Conservation (phyloP, 2,113 vertebrate species). For the Oryzias curvinotus region DNA sequence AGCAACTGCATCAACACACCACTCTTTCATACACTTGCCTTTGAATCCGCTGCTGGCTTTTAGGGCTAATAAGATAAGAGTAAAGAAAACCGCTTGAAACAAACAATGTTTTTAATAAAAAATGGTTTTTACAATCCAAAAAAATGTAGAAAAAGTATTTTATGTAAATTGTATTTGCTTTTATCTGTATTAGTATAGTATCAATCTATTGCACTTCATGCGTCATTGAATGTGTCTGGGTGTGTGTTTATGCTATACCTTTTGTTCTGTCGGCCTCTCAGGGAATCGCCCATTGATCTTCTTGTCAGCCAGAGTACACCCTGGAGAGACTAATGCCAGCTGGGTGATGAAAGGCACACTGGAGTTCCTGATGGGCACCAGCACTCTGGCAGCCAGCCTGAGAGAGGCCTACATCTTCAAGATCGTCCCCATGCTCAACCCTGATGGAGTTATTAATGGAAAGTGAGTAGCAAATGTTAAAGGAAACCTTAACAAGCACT, state of each 20-base stretch:
- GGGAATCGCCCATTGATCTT: slow-evolving; percentile 96
- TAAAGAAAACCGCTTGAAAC: neutral
- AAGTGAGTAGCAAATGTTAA: slow-evolving; percentile 81
- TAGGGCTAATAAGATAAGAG: neutral
- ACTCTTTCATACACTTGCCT: neutral
- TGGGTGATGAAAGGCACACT: slow-evolving; percentile 99
- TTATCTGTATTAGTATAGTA: neutral
- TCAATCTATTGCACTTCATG: neutral
- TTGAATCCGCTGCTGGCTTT: neutral
- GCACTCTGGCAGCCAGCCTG: slow-evolving; percentile 85
- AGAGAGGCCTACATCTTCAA: slow-evolving; percentile 97
- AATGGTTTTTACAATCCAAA: too few species aligned
- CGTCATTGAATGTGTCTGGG: slow-evolving; percentile 6
- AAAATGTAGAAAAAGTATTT: too few species aligned
- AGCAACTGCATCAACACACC: slow-evolving; percentile 58
- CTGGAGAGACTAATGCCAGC: slow-evolving; percentile 97
- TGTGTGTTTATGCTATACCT: slow-evolving; percentile 20
- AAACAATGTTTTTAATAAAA: neutral
- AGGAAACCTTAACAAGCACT: neutral
- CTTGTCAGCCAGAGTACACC: slow-evolving; percentile 94
- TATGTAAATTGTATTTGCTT: slow-evolving; percentile 3
- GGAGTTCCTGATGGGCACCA: slow-evolving; percentile 94
- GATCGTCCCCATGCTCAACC: slow-evolving; percentile 98
- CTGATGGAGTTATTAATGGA: slow-evolving; percentile 97
- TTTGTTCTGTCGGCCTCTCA: slow-evolving; percentile 51